Base-by-base conservation (phyloP, 2,888 invertebrate species). In the Myopa tessellatipennis region DNA sequence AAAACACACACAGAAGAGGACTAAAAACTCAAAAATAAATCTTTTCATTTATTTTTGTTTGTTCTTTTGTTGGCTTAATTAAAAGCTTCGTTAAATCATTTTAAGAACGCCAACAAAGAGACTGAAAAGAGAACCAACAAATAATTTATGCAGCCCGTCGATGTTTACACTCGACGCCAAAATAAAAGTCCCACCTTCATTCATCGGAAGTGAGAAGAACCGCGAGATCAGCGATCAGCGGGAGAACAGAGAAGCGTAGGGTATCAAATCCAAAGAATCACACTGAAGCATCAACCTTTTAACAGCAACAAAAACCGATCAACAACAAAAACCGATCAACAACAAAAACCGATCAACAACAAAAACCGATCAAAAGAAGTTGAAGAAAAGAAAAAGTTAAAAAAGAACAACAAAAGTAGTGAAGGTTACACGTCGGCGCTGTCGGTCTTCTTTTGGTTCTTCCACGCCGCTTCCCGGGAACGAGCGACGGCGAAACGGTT, bases 101-200 rank as follows among this genome's bases (percentile, higher is more conserved):
- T 72, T 58, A n/a, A 26, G 55, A n/a, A 34, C 26, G 26, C 16
- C 55, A 65, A 65, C 14, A 36, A 36, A 26, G 12, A 65, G 38
- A 36, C 0, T 18, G n/a, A 18, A n/a, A 61, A n/a, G 26, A 26
- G 50, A 61, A 45, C 12, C 36, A 74, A 67, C 4, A 68, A 74
- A 50, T 65, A 58, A 74, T 74, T 67, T 58, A 74, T 74, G 65
- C 74, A 38, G 67, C 67, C 74, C 67, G 52, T 67, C 74, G 36
- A 67, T 67, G 74, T 74, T 74, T 74, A 74, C 74, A 74, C 67
- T 74, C 65, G 65, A 65, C 45, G 74, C 67, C 67, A 74, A 74
- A 74, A 74, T 67, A 58, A 67, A 55, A 67, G 55, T 67, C 74
- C 74, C 67, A 67, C 74, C 58, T 67, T 58, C 18, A 74, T 52